Conservation (phyloP, 2,888 invertebrate genomes). For the Drosophila testacea region DNA sequence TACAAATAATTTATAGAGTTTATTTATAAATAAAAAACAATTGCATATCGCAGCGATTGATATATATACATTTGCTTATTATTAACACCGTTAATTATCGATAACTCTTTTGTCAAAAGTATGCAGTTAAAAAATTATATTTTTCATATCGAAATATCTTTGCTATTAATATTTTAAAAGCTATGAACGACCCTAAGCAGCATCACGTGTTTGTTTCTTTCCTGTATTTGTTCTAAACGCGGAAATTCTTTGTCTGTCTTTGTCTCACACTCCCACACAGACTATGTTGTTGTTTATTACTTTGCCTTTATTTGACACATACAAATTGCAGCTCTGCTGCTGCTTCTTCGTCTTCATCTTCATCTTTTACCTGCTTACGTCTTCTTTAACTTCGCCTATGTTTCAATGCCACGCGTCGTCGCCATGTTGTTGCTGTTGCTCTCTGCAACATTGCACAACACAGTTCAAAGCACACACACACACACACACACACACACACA, state of each 20-base stretch:
- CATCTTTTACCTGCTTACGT: slow-evolving; percentile 3
- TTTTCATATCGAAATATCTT: too few species aligned
- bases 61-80: too few species aligned
- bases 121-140: too few species aligned
- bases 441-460: slow-evolving; percentile 47
- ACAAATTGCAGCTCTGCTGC: slow-evolving; percentile 18
- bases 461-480: slow-evolving; percentile 19
- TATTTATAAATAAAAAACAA: slow-evolving; percentile 1
- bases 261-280: not conserved
- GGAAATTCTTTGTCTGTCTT: not conserved
- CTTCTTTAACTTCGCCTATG: slow-evolving; percentile 27
- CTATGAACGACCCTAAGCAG: too few species aligned
- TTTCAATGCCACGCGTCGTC: slow-evolving; percentile 50
- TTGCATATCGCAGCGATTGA: not conserved
- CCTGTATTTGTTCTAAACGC: slow-evolving; percentile 2
- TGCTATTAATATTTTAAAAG: too few species aligned
- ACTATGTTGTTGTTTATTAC: slow-evolving; percentile 15
- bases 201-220: slow-evolving; percentile 21
- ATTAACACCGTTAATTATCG: too few species aligned
- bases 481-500: slow-evolving; percentile 2
- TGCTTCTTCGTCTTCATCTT: not conserved
- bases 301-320: slow-evolving; percentile 8
- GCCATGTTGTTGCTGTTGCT: slow-evolving; percentile 23
- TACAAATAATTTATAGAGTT: not conserved
- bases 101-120: too few species aligned